Evolutionary conservation across 1,140 invertebrate genomes (phyloP), one percentile per base, ranked within the genome.

Genomic region (Lycorma delicatula): DNA sequence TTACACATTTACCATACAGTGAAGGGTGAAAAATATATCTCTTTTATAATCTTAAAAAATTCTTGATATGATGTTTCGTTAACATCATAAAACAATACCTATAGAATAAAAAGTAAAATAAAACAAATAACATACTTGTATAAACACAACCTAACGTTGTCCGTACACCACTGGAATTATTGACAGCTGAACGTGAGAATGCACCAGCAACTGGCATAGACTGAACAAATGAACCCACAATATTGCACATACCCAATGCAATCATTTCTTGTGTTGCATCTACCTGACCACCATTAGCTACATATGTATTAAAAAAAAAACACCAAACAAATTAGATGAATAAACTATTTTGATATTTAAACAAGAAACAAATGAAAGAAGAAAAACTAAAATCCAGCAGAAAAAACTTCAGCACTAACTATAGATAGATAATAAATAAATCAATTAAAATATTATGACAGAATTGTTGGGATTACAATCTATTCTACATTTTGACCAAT

Each of bases 141-240:
- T 89, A 87, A 41, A 95, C 71, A 28, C 91, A 89, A 44, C 89
- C 88, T 59, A 92, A 79, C 13, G 91, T 87, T 0, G 92, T 94
- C 61, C 82, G 82, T 0, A 95, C 92, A 1, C 92, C 91, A 68
- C 89, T 92, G 12, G 89, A 88, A 66, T 94, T 88, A 73, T 95
- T 95, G 0, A 97, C 91, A 22, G 92, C 92, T 48, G 90, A 93
- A 57, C 90, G 78, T 4, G 86, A 89, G 69, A 93, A 91, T 0
- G 88, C 90, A 0, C 90, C 93, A 6, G 92, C 94, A 3, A 95
- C 84, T 0, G 93, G 93, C 81, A 92, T 91, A 0, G 91, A 89
- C 12, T 81, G 84, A 18, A 91, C 85, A 67, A 95, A 94, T 0
- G 90, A 87, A 1, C 93, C 92, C 11, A 92, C 68, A 28, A 96